Evolutionary conservation across 2,797 vertebrate genomes (phyloP).

Genomic region (Dendrocincla fuliginosa): DNA sequence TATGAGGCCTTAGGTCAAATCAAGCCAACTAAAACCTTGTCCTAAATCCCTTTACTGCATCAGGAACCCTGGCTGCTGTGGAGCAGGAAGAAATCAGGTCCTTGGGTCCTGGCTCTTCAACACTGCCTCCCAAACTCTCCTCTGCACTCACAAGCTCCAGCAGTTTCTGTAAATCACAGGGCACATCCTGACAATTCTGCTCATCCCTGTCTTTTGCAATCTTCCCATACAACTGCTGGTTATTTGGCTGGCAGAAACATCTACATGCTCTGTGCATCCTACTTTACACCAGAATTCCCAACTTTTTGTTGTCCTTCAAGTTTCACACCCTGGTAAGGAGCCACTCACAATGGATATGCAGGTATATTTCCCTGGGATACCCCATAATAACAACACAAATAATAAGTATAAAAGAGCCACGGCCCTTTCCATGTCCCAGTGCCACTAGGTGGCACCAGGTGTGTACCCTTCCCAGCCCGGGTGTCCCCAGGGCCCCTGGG

Average conservation of each 20-base stretch:
- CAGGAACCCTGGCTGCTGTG: neutral
- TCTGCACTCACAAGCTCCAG: neutral
- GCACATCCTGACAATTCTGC: neutral
- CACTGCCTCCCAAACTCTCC: rapidly evolving
- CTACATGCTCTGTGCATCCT: neutral
- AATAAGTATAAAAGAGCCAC: neutral
- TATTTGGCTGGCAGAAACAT: neutral
- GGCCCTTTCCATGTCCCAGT: neutral
- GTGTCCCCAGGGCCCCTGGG: neutral
- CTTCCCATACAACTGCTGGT: neutral
- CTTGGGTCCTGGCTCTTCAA: neutral
- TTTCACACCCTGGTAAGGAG: neutral
- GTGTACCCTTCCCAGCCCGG: neutral
- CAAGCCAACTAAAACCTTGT: neutral
- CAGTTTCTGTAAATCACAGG: neutral
- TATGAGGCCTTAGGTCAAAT: neutral
- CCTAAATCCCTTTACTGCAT: neutral
- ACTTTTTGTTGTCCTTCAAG: neutral
- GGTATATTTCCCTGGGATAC: neutral
- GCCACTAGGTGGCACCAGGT: slow-evolving; percentile 62
- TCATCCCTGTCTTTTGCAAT: rapidly evolving
- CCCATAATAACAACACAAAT: neutral
- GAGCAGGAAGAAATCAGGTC: neutral
- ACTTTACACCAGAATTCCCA: neutral
- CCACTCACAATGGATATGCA: rapidly evolving